phyloP scores from a whole-genome alignment of 2,113 vertebrate species.

The Coracopsis vasa region DNA sequence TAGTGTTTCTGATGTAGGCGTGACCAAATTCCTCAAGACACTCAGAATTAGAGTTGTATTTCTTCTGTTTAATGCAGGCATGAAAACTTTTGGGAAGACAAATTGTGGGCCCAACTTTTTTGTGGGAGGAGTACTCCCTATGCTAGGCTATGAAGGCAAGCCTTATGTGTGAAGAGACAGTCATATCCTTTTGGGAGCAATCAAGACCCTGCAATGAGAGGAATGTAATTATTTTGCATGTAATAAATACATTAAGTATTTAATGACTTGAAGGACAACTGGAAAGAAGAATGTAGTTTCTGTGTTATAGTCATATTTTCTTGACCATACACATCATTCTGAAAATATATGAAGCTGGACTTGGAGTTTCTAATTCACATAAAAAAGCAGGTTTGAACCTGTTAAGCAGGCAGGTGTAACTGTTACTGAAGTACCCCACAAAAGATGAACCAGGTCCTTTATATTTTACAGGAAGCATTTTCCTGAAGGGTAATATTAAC shows the following conservation, averaged over 20 bases:
- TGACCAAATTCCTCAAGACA: background rate
- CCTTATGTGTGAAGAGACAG: background rate
- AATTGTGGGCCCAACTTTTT: background rate
- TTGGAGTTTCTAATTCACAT: background rate
- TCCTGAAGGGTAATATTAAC: background rate
- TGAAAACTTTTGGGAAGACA: background rate
- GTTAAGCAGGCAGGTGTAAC: background rate
- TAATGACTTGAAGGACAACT: background rate
- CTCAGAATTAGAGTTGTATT: background rate
- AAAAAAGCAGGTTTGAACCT: background rate
- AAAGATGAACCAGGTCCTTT: background rate
- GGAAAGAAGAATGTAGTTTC: background rate
- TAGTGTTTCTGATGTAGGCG: background rate
- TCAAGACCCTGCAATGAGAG: background rate
- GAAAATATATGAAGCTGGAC: background rate
- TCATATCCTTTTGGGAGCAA: background rate
- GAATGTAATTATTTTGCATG: background rate
- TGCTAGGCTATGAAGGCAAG: background rate
- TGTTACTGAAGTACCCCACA: background rate
- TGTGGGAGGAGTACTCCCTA: background rate
- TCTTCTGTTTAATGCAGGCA: background rate
- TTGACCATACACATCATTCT: background rate
- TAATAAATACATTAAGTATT: background rate
- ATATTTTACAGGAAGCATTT: background rate
- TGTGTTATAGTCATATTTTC: background rate